These are phyloP conservation scores for Musca domestica DNA, from an alignment of 1,140 invertebrate genomes.

Conservation along the genomic window DNA sequence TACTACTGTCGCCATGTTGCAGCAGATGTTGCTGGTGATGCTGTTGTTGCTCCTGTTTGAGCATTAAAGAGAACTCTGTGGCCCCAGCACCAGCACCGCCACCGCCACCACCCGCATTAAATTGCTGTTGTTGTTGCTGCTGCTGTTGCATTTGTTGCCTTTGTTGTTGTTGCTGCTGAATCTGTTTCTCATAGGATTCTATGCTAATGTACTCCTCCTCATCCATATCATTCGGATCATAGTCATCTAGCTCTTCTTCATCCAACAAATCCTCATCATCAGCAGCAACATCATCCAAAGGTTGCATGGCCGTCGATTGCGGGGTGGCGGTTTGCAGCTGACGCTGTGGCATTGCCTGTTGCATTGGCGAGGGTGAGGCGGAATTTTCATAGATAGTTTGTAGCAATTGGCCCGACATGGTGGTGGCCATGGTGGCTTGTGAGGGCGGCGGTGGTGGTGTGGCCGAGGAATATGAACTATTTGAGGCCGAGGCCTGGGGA, in stretches of 20 bases:
- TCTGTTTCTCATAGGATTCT: not conserved
- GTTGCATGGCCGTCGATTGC: not conserved
- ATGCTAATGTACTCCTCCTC: not conserved
- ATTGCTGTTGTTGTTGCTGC: conserved; percentile 29
- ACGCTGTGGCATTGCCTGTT: not conserved
- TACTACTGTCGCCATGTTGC: conserved; percentile 1
- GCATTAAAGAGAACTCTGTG: too few relatives aligned
- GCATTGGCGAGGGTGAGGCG: not conserved
- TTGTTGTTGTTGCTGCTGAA: conserved; percentile 6
- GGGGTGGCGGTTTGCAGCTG: not conserved
- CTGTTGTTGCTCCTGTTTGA: too few relatives aligned
- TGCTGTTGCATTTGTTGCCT: conserved; percentile 25
- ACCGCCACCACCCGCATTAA: not conserved
- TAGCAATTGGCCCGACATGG: not conserved
- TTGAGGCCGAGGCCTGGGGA: not conserved
- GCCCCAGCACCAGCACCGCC: not conserved
- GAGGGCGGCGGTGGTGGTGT: not conserved
- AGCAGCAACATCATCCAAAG: conserved; percentile 38
- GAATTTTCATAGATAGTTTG: not conserved
- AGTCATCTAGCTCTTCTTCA: conserved; percentile 36
- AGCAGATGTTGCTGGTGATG: not conserved
- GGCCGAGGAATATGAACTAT: too few relatives aligned
- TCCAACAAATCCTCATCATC: conserved; percentile 42
- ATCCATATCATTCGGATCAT: not conserved
- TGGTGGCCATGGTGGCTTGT: not conserved